Conservation (phyloP, 2,113 vertebrate genomes). For the Rattus norvegicus region GRCr8 NC_086020.1:121166501-121167000, state of each 20-base stretch:
- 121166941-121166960: background rate
- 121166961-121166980: background rate
- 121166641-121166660: background rate
- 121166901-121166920: background rate
- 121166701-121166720: background rate
- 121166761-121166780: background rate
- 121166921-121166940: background rate
- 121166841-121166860: background rate
- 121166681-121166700: background rate
- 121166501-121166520: no score
- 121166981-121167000: background rate
- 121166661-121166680: background rate
- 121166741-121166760: background rate
- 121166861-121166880: background rate
- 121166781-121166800: background rate
- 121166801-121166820: background rate
- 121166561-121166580: background rate
- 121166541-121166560: background rate
- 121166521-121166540: background rate
- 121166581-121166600: background rate
- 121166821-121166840: background rate
- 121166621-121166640: background rate
- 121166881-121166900: background rate
- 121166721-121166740: background rate
- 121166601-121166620: background rate